A percentile compares a stretch with the other conserved stretches of the same genome.
Evolutionary conservation across 1,140 invertebrate species (phyloP).

Genomic region (Globodera ellingtonae): DNA sequence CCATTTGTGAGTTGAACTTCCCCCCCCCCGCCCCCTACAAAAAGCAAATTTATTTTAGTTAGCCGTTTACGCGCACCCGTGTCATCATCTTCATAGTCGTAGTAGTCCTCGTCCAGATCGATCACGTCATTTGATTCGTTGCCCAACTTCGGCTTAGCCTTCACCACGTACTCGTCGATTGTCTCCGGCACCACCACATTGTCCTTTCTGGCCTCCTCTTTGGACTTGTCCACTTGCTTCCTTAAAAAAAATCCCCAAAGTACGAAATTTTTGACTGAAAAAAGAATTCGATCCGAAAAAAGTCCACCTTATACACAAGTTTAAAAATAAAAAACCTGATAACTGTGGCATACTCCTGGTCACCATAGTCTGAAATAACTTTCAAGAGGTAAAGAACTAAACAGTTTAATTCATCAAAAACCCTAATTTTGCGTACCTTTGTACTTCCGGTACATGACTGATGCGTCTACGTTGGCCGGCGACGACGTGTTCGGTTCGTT

Average conservation of each 20-base stretch:
- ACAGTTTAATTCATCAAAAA: not conserved
- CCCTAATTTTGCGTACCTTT: slow-evolving; percentile 72
- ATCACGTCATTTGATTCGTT: slow-evolving; percentile 39
- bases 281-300: not conserved
- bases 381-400: not conserved
- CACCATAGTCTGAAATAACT: slow-evolving; percentile 79
- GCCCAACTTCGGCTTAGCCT: slow-evolving; percentile 69
- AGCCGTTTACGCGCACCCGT: not conserved
- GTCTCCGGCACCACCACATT: slow-evolving; percentile 94
- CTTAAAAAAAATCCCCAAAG: slow-evolving; percentile 68
- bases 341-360: slow-evolving; percentile 88
- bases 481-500: slow-evolving; percentile 99
- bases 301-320: not conserved
- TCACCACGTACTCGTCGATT: slow-evolving; percentile 95
- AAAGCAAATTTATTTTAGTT: not conserved
- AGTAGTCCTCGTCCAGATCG: slow-evolving; percentile 56
- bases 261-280: not conserved
- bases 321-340: slow-evolving; percentile 25
- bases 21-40: not conserved
- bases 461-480: slow-evolving; percentile 98
- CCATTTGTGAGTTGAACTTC: no score
- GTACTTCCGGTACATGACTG: slow-evolving; percentile 98
- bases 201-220: slow-evolving; percentile 90
- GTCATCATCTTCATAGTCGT: slow-evolving; percentile 71
- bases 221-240: slow-evolving; percentile 84